These are phyloP conservation scores for Polyergus mexicanus DNA, from an alignment of 1,140 invertebrate genomes.

Conservation along the genomic window DNA sequence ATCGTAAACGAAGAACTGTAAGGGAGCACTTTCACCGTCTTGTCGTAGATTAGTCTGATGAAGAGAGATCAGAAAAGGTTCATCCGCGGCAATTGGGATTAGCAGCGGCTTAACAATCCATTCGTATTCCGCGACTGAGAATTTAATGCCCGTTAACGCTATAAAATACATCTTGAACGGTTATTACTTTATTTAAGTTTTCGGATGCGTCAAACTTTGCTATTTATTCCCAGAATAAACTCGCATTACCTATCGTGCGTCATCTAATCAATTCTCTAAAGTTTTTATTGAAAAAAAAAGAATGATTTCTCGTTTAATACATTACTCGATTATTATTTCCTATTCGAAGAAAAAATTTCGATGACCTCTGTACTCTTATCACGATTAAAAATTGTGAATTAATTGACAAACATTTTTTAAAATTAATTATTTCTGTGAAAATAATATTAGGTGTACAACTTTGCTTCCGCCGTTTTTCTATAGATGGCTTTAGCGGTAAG, in stretches of 20 bases:
- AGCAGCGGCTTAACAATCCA: neutral
- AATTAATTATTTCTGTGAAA: neutral
- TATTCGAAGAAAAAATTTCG: neutral
- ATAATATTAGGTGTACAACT: no score
- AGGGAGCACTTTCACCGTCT: conserved; percentile 7
- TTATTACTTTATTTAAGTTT: conserved; percentile 4
- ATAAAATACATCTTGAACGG: neutral
- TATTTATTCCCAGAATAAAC: neutral
- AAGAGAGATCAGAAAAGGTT: conserved; percentile 16
- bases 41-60: conserved; percentile 7
- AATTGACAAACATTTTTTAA: neutral
- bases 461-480: no score
- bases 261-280: neutral
- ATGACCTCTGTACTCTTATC: no score
- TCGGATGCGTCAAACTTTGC: neutral
- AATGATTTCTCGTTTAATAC: neutral
- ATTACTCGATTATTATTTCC: neutral
- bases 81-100: neutral
- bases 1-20: conserved; percentile 44
- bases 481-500: no score
- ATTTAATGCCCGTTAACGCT: no score
- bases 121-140: neutral
- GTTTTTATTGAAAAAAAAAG: neutral
- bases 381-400: neutral
- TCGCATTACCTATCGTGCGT: neutral